phyloP scores from a whole-genome alignment of 2,888 invertebrate genomes.

The Drosophila nr. perissopoda region DNA sequence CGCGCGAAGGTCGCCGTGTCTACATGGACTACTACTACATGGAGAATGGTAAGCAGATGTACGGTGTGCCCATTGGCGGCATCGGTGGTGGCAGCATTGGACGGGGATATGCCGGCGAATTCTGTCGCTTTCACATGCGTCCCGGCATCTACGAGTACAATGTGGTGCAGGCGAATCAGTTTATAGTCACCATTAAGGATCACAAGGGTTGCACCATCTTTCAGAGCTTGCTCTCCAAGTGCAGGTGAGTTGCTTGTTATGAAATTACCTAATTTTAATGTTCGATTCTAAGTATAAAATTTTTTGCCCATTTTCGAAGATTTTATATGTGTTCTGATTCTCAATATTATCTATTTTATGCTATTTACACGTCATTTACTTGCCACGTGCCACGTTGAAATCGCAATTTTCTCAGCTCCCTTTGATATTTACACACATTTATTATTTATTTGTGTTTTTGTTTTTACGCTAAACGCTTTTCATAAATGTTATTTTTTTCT shows the following conservation, averaged over 20 bases:
- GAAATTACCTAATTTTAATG: not conserved
- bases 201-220: conserved; percentile 89
- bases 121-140: conserved; percentile 94
- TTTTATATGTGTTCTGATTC: conserved; percentile 2
- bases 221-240: conserved; percentile 92
- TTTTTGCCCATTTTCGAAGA: conserved; percentile 6
- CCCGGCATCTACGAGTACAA: conserved; percentile 96
- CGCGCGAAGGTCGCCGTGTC: conserved; percentile 88
- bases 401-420: not conserved
- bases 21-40: conserved; percentile 92
- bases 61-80: conserved; percentile 94
- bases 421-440: not conserved
- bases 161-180: conserved; percentile 93
- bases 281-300: conserved; percentile 1
- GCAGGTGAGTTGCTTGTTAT: conserved; percentile 87
- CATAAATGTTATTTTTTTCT: not conserved
- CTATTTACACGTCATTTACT: no score
- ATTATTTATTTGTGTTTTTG: not conserved
- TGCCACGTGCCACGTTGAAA: not conserved
- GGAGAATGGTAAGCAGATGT: conserved; percentile 91
- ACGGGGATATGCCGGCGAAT: conserved; percentile 95
- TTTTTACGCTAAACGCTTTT: not conserved
- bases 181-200: conserved; percentile 94
- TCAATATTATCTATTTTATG: not conserved
- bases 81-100: conserved; percentile 92